These are phyloP conservation scores for Odocoileus virginianus DNA, from an alignment of 2,113 vertebrate genomes.

Conservation along the genomic window DNA sequence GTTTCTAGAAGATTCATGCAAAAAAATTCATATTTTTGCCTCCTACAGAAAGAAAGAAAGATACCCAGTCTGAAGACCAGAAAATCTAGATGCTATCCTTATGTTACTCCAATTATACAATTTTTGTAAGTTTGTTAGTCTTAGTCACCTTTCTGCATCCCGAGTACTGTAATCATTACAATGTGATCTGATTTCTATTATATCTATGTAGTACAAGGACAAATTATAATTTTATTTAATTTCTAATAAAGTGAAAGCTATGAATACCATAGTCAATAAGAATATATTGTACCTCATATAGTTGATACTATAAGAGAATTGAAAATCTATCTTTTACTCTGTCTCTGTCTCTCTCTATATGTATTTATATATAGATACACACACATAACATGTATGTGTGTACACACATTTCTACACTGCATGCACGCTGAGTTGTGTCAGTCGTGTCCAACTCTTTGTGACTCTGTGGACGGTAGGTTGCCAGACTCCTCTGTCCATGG, in stretches of 20 bases:
- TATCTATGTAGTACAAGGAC: neutral
- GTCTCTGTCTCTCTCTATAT: neutral
- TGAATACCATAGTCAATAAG: neutral
- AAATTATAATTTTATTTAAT: neutral
- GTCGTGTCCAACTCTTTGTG: neutral
- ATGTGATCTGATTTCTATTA: neutral
- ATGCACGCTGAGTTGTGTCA: neutral
- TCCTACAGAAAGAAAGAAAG: neutral
- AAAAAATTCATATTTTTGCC: neutral
- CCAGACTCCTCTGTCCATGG: neutral
- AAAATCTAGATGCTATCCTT: neutral
- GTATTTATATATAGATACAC: fast-evolving
- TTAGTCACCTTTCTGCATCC: neutral
- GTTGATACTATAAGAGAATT: neutral
- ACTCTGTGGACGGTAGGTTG: neutral
- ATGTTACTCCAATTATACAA: neutral
- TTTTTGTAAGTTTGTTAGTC: neutral
- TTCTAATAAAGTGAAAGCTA: neutral
- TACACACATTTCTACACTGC: neutral
- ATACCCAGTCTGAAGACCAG: neutral
- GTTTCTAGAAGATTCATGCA: neutral
- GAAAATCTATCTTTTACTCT: neutral
- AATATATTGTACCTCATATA: neutral
- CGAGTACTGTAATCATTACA: neutral
- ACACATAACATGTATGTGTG: neutral